A percentile compares a stretch with the other conserved stretches of the same genome.
phyloP scores from a whole-genome alignment of 2,797 vertebrate species.

The Malacoctenus gilli region DNA sequence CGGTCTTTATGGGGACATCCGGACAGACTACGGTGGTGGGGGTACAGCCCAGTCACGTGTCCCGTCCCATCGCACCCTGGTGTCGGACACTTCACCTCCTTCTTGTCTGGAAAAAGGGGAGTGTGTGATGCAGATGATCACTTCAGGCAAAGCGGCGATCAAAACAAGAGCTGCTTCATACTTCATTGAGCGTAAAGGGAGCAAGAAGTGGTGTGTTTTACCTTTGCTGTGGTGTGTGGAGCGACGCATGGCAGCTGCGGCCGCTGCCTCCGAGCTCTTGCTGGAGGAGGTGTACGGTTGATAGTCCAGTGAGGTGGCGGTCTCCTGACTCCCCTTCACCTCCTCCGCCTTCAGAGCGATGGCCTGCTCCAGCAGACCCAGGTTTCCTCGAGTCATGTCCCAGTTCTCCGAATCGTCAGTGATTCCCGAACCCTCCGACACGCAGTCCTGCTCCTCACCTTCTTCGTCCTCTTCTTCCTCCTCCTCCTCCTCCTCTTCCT shows the following conservation, averaged over 20 bases:
- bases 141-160: too few relatives aligned
- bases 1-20: too few relatives aligned
- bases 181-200: too few relatives aligned
- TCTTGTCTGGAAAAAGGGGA: too few relatives aligned
- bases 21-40: too few relatives aligned
- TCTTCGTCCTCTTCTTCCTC: conserved; percentile 86
- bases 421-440: conserved; percentile 87
- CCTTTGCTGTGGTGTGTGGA: conserved; percentile 89
- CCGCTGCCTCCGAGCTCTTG: conserved; percentile 76
- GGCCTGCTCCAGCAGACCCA: conserved; percentile 94
- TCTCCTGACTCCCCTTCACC: conserved; percentile 84
- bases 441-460: conserved; percentile 84
- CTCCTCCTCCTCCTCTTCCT: conserved; percentile 78
- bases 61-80: too few relatives aligned
- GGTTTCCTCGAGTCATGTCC: conserved; percentile 93
- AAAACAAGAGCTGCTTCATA: too few relatives aligned
- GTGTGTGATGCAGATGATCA: too few relatives aligned
- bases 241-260: conserved; percentile 72
- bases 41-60: too few relatives aligned
- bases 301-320: conserved; percentile 81
- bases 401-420: conserved; percentile 95
- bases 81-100: too few relatives aligned
- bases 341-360: conserved; percentile 95
- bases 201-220: too few relatives aligned
- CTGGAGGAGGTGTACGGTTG: conserved; percentile 79